phyloP scores from a whole-genome alignment of 2,113 vertebrate genomes.

The Centropristis striata region DNA sequence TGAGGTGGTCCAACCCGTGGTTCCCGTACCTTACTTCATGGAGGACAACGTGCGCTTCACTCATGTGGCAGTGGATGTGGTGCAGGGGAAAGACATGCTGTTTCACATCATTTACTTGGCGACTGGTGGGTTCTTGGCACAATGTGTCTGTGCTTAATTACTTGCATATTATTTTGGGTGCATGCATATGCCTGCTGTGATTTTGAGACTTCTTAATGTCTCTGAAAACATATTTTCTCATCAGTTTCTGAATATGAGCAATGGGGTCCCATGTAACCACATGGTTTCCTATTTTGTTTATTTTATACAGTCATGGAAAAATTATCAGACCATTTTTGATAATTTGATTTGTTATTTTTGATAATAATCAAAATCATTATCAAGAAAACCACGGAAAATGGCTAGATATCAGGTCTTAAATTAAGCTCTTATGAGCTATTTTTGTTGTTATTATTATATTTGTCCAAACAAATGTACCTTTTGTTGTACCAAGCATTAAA shows the following conservation, averaged over 20 bases:
- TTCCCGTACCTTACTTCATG: conserved; percentile 93
- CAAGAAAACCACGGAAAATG: too few relatives aligned
- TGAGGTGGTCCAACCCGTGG: conserved; percentile 94
- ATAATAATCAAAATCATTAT: too few relatives aligned
- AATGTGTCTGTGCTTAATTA: not conserved
- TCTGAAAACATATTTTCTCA: not conserved
- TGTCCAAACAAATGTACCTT: too few relatives aligned
- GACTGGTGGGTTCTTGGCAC: conserved; percentile 87
- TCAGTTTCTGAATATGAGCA: not conserved
- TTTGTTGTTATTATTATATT: too few relatives aligned
- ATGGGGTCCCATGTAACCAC: not conserved
- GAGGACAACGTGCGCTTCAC: conserved; percentile 97
- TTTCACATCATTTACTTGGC: conserved; percentile 96
- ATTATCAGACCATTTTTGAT: too few relatives aligned
- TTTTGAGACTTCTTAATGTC: conserved; percentile 3
- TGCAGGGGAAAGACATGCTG: conserved; percentile 90
- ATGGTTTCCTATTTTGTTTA: not conserved
- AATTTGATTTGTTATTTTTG: too few relatives aligned
- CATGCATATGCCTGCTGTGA: conserved; percentile 1
- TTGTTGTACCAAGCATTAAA: too few relatives aligned
- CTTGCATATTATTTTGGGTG: not conserved
- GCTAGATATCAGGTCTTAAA: too few relatives aligned
- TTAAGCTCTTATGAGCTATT: too few relatives aligned
- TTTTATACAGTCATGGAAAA: too few relatives aligned
- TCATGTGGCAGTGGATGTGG: conserved; percentile 95